Percentiles rank a stretch among this genome's conserved stretches.
phyloP scores from a whole-genome alignment of 2,113 vertebrate species.

The Erpornis zantholeuca region DNA sequence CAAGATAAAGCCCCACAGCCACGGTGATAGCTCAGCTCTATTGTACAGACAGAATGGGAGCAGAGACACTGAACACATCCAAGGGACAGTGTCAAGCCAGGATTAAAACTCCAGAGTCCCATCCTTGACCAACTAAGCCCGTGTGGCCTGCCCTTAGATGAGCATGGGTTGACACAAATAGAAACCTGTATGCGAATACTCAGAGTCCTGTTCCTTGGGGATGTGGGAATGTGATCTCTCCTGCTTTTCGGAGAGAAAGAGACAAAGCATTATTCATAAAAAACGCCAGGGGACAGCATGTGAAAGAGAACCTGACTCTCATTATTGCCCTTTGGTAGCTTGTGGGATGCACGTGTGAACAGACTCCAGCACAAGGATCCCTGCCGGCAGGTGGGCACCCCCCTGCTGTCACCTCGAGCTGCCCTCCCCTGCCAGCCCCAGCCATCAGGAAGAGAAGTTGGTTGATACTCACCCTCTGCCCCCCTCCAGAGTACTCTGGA shows the following conservation, averaged over 20 bases:
- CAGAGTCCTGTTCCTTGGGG: slow-evolving; percentile 66
- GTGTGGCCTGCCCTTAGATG: slow-evolving; percentile 38
- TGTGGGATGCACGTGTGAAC: background rate
- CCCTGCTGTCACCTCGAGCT: background rate
- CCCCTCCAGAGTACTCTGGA: slow-evolving; percentile 93
- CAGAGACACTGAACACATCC: slow-evolving; percentile 56
- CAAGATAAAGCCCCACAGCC: slow-evolving; percentile 57
- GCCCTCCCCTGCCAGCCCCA: background rate
- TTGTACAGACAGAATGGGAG: slow-evolving; percentile 56
- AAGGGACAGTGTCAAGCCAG: slow-evolving; percentile 55
- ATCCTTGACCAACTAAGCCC: slow-evolving; percentile 51
- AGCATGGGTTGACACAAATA: slow-evolving; percentile 50
- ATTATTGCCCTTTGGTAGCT: background rate
- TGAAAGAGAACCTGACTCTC: slow-evolving; percentile 47
- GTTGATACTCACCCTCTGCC: slow-evolving; percentile 81
- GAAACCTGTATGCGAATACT: slow-evolving; percentile 65
- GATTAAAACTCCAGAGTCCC: slow-evolving; percentile 60
- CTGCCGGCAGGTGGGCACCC: background rate
- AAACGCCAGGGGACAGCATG: background rate
- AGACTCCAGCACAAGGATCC: background rate
- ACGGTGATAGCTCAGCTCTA: slow-evolving; percentile 45
- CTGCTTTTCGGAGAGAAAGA: slow-evolving; percentile 69
- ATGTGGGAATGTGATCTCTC: slow-evolving; percentile 63
- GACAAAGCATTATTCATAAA: slow-evolving; percentile 61
- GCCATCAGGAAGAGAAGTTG: background rate